phyloP scores from a whole-genome alignment of 2,113 vertebrate genomes.

The Axis porcinus region DNA sequence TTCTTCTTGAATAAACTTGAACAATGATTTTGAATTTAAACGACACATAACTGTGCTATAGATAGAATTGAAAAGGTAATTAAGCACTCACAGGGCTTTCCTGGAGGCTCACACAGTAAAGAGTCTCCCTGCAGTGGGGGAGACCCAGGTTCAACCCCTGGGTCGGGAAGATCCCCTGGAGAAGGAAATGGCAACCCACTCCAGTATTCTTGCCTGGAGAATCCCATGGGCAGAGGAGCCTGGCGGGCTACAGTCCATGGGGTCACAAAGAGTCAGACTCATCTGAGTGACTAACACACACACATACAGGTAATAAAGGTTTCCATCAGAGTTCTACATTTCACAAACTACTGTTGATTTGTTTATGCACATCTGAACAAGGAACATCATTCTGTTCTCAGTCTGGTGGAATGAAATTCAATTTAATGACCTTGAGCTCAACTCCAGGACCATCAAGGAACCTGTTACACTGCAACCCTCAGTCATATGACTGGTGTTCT shows the following conservation, averaged over 20 bases:
- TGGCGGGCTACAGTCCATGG: rapidly evolving
- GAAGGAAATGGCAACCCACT: rapidly evolving
- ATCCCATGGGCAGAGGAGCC: background rate
- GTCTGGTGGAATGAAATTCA: background rate
- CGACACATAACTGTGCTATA: background rate
- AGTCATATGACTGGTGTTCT: background rate
- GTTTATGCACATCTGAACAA: background rate
- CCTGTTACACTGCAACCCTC: background rate
- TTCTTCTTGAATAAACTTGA: background rate
- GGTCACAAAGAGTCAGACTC: background rate
- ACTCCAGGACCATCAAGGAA: background rate
- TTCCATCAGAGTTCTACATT: background rate
- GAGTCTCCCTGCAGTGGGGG: rapidly evolving
- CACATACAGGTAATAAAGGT: background rate
- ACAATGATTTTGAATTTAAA: background rate
- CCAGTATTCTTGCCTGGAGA: background rate
- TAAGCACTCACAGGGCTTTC: background rate
- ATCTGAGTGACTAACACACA: background rate
- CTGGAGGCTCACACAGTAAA: background rate
- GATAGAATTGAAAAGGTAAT: background rate
- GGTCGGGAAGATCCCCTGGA: background rate
- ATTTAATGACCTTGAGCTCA: background rate
- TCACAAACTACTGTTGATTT: background rate
- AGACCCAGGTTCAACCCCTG: background rate
- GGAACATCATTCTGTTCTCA: background rate